Base-by-base conservation (phyloP, 2,797 vertebrate species). In the Eupleurogrammus muticus region DNA sequence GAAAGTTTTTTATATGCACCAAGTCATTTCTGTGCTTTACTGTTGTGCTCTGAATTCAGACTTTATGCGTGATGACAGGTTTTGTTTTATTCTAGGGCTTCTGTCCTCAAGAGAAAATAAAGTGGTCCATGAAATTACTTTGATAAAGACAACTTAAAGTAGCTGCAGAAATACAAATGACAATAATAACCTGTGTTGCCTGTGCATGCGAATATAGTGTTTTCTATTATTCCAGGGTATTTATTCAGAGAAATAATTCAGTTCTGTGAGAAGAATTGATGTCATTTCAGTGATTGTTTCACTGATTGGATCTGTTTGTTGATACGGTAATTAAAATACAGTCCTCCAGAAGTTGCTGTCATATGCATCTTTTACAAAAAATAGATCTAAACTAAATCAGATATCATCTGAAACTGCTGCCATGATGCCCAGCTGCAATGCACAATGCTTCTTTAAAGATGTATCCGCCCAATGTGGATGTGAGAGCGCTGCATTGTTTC, bases 1-100 rank as follows among this genome's bases (percentile, higher is more conserved):
- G 42, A 52, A 73, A 21, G 64, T 59, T 85, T 80, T n/a, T 72
- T 46, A 44, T 65, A 68, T 65, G 13, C 35, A 42, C 60, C 56
- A 72, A 70, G 64, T 81, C 66, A 84, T 79, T 79, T 71, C 52
- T 42, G 58, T 24, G 58, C 52, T 76, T 75, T 32, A 34, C 70
- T 67, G 16, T 61, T 50, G 19, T 60, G 17, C 40, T 49, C 32
- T n/a, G 40, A 63, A 63, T 73, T 75, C 2, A 28, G 40, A 51
- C 32, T 56, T 64, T 80, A 53, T 71, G 17, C 63, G 24, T 12
- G 32, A 47, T 56, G 64, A 72, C 54, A 62, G 46, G 60, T 59
- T 83, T 78, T 51, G 59, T 76, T 78, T 70, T 7, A 55, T 66
- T 73, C 73, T 12, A 40, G 5, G 21, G 20, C 9, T 10, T 44